phyloP scores from a whole-genome alignment of 2,113 vertebrate species.

The Chrysochloris asiatica region DNA sequence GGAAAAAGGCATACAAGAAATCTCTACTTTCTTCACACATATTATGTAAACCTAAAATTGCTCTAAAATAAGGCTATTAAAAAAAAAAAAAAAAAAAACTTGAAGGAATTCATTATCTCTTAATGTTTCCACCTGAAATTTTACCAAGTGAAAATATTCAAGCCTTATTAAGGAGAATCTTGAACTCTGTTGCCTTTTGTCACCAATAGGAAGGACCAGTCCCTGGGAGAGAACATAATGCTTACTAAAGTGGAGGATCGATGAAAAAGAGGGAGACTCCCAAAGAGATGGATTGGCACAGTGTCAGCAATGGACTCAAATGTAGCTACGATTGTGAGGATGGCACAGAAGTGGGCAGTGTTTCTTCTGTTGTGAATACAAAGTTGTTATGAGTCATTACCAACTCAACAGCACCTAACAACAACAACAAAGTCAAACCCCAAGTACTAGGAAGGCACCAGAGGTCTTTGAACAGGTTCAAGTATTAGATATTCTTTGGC shows the following conservation, averaged over 20 bases:
- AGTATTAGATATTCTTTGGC: rapidly evolving
- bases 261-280: no score
- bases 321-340: no score
- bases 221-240: no score
- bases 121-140: not conserved
- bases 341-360: no score
- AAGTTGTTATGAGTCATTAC: no score
- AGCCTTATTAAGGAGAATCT: not conserved
- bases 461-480: not conserved
- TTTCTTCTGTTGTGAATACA: no score
- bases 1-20: not conserved
- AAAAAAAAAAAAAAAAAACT: not conserved
- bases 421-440: no score
- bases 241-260: no score
- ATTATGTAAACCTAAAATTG: not conserved
- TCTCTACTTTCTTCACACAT: not conserved
- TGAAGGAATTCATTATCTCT: not conserved
- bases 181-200: not conserved
- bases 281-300: no score
- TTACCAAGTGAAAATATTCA: not conserved
- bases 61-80: not conserved
- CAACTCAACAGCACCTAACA: no score
- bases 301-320: no score
- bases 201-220: not conserved
- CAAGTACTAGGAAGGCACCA: not conserved